Evolutionary conservation across 2,888 invertebrate species (phyloP), one percentile per base, ranked within the genome.

Genomic region (Plagodis pulveraria): DNA sequence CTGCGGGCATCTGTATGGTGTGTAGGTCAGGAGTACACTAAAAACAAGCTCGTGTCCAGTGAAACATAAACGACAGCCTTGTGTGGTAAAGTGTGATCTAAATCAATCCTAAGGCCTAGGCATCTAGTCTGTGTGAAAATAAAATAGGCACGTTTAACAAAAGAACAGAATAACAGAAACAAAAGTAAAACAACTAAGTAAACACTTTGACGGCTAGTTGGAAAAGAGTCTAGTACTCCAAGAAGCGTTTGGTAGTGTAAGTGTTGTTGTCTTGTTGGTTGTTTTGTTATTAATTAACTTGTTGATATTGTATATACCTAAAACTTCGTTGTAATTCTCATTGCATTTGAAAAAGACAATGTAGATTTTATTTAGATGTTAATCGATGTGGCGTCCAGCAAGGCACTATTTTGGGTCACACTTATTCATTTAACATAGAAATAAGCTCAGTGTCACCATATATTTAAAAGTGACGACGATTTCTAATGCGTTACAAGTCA

Each of bases 1-100:
- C 91, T 92, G 91, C 91, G 91, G 91, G 91, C 91, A 91, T 89
- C 86, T 92, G 91, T 91, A 88, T 86, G 89, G 86, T 91, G 91
- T 91, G 86, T 92, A 87, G 87, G 89, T 91, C 88, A 89, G 92
- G 91, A 90, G 89, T 91, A 87, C 84, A 85, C 92, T 91, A 92
- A 91, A 87, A 91, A 91, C 80, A 92, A 91, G 92, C 92, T 90
- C 77, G 91, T 91, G 92, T 92, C 81, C 76, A 72, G 90, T 91
- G 89, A 88, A 91, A 92, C 91, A 91, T 88, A 91, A 89, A 90
- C 78, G 82, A 87, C 92, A 91, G 92, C 91, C 89, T 86, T 80
- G 91, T 91, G 91, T 91, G 82, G 89, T 88, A 90, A 90, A 88
- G 85, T 88, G 90, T 91, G 90, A 90, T 80, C 92, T 92, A 92